Conservation (phyloP, 2,797 vertebrate species). For the Neomorphus geoffroyi region DNA sequence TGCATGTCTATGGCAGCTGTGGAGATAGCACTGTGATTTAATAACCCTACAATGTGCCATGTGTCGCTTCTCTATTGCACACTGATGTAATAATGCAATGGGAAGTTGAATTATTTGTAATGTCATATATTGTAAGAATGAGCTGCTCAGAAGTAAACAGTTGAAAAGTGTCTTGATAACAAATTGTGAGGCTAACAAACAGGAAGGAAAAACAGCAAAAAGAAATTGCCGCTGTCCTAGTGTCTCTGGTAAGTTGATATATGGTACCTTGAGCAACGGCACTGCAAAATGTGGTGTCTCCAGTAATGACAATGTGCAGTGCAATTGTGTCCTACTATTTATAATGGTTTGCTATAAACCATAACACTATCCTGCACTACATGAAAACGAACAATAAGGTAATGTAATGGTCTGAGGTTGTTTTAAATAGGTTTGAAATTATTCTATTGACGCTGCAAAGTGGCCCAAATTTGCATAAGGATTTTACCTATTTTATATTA, state of each 20-base stretch:
- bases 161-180: not conserved
- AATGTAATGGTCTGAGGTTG: not conserved
- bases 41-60: not conserved
- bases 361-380: not conserved
- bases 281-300: not conserved
- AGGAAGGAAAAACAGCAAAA: not conserved
- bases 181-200: not conserved
- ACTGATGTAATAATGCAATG: not conserved
- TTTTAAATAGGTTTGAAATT: conserved; percentile 41
- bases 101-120: conserved; percentile 2
- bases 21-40: conserved; percentile 35
- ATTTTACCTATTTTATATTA: conserved; percentile 51
- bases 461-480: conserved; percentile 20
- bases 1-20: conserved; percentile 15
- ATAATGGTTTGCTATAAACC: conserved; percentile 33
- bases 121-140: conserved; percentile 1
- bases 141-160: conserved; percentile 21
- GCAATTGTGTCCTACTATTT: conserved; percentile 24
- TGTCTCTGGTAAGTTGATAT: not conserved
- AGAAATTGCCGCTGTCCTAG: conserved; percentile 2
- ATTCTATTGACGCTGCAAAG: conserved; percentile 26
- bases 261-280: not conserved
- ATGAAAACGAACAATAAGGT: not conserved
- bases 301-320: not conserved
- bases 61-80: not conserved